phyloP scores from a whole-genome alignment of 1,140 invertebrate species.

The Zeugodacus cucurbitae region DNA sequence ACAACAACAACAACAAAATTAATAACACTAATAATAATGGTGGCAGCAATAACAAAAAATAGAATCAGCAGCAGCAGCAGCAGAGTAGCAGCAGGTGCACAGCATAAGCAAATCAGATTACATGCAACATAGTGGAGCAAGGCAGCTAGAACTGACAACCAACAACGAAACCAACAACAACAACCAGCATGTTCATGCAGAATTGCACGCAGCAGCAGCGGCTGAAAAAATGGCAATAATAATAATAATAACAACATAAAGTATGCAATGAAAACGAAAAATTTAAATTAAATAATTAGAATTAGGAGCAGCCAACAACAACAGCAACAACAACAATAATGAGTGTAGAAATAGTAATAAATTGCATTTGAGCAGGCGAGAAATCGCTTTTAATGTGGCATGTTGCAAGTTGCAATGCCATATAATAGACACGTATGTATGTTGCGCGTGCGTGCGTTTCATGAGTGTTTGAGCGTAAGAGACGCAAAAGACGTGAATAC shows the following conservation, averaged over 20 bases:
- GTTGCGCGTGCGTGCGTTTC: not conserved
- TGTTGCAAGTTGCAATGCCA: no score
- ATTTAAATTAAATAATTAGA: constrained; percentile 32
- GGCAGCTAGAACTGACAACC: not conserved
- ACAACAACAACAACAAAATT: constrained; percentile 18
- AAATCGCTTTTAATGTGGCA: not conserved
- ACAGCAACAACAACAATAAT: not conserved
- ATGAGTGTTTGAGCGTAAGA: not conserved
- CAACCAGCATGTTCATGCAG: not conserved
- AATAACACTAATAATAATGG: constrained; percentile 8
- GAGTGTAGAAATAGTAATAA: constrained; percentile 2
- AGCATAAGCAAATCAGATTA: not conserved
- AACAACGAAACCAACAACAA: no score
- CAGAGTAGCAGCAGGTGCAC: not conserved
- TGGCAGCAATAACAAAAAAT: not conserved
- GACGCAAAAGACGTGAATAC: not conserved
- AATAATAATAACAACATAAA: not conserved
- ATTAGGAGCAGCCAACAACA: not conserved
- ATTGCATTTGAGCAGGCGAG: constrained; percentile 13
- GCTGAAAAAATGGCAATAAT: not conserved
- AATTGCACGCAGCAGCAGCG: not conserved
- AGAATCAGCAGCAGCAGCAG: not conserved
- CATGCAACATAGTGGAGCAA: not conserved
- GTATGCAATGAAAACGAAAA: constrained; percentile 27
- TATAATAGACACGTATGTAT: not conserved